These are phyloP conservation scores for Syrmaticus mikado DNA, from an alignment of 2,113 vertebrate species.

Conservation along the genomic window DNA sequence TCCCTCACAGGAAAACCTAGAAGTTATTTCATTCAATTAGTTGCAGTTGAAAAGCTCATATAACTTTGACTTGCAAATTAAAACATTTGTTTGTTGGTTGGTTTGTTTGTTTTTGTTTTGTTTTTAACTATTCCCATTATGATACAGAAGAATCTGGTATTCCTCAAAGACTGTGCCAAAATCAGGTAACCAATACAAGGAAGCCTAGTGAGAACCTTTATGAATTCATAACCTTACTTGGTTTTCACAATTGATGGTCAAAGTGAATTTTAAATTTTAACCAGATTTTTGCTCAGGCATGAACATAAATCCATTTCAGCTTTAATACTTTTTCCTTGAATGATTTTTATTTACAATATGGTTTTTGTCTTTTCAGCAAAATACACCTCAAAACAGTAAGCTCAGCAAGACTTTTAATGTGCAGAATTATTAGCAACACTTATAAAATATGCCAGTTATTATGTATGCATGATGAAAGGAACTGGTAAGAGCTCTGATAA, in stretches of 20 bases:
- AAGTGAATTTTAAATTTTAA: background rate
- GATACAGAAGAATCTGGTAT: background rate
- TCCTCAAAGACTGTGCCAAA: background rate
- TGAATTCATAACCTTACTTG: no score
- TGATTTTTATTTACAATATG: background rate
- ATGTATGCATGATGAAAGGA: background rate
- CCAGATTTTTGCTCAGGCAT: background rate
- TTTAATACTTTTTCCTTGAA: background rate
- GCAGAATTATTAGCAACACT: background rate
- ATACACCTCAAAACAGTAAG: background rate
- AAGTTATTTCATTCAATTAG: background rate
- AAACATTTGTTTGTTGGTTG: background rate
- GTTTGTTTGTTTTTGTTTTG: no score
- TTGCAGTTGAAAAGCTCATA: background rate
- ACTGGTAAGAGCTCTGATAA: background rate
- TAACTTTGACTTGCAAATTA: background rate
- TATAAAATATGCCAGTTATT: background rate
- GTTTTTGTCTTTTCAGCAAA: background rate
- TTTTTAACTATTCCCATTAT: background rate
- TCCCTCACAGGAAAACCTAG: background rate
- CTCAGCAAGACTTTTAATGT: background rate
- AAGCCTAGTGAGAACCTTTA: background rate
- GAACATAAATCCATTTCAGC: background rate
- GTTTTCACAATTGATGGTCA: background rate
- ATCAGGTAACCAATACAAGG: background rate